Conservation (phyloP, 2,888 invertebrate species). For the Xanthia icteritia region DNA sequence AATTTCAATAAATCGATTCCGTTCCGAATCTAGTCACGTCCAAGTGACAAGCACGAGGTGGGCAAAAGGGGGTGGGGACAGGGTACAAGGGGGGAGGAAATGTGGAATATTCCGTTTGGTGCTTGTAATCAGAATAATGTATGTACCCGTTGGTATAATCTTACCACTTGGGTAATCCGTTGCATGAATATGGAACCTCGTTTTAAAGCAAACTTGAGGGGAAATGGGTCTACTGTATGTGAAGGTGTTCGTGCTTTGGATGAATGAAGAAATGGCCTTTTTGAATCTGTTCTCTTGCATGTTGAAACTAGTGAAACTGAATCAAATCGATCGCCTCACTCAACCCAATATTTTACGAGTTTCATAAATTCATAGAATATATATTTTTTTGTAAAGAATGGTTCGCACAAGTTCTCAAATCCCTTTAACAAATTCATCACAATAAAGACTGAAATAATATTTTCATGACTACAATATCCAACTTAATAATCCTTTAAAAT, state of each 20-base stretch:
- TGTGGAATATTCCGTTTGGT: conserved; percentile 68
- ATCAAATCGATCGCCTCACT: background rate
- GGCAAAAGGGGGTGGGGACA: conserved; percentile 43
- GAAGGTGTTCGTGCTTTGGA: background rate
- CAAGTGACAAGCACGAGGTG: conserved; percentile 64
- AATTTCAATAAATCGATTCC: conserved; percentile 79
- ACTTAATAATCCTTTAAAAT: background rate
- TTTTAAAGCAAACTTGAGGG: conserved; percentile 30
- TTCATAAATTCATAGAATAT: background rate
- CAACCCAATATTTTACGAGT: background rate
- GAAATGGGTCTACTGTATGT: background rate
- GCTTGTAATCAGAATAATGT: conserved; percentile 74
- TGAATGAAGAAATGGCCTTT: conserved; percentile 7
- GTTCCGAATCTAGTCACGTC: conserved; percentile 78
- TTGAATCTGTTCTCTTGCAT: background rate
- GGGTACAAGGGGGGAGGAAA: conserved; percentile 50
- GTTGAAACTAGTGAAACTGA: background rate
- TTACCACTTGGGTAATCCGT: conserved; percentile 51
- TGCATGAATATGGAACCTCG: conserved; percentile 44
- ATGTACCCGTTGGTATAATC: conserved; percentile 61
- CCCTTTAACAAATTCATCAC: background rate
- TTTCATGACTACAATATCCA: background rate
- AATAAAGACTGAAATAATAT: background rate
- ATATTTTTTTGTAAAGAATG: background rate
- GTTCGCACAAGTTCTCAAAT: background rate